phyloP scores from a whole-genome alignment of 2,113 vertebrate genomes.

The Loxodonta africana region DNA sequence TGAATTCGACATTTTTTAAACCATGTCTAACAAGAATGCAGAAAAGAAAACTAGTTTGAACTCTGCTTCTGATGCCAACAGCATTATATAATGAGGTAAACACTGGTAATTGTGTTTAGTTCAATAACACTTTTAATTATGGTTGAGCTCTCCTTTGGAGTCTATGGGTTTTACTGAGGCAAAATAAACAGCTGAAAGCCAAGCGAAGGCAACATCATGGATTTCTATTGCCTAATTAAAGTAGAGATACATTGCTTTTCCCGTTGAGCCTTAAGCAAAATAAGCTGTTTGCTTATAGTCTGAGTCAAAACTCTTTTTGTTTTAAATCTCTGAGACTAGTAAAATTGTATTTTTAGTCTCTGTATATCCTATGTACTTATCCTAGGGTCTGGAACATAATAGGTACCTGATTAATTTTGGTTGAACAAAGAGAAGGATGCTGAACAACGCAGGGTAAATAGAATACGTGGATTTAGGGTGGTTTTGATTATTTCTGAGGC shows the following conservation, averaged over 20 bases:
- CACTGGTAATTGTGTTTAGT: conserved; percentile 83
- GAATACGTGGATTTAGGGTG: background rate
- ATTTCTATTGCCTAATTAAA: conserved; percentile 84
- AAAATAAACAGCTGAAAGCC: conserved; percentile 83
- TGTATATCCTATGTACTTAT: background rate
- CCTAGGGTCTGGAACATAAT: background rate
- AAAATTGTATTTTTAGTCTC: background rate
- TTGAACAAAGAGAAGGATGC: background rate
- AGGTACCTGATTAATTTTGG: background rate
- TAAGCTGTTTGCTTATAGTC: background rate
- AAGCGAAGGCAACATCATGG: conserved; percentile 74
- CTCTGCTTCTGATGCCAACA: conserved; percentile 63
- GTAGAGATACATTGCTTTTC: conserved; percentile 72
- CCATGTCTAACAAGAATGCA: conserved; percentile 57
- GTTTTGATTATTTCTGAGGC: background rate
- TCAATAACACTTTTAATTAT: conserved; percentile 88
- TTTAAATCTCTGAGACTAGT: background rate
- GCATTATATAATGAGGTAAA: conserved; percentile 82
- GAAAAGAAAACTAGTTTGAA: conserved; percentile 72
- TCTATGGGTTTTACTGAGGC: conserved; percentile 83
- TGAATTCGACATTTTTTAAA: conserved; percentile 57
- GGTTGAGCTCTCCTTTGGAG: conserved; percentile 81
- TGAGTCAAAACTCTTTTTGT: background rate
- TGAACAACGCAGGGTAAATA: background rate
- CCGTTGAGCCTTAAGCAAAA: conserved; percentile 27